Percentiles rank a stretch among this genome's conserved stretches.
phyloP scores from a whole-genome alignment of 2,113 vertebrate species.

The Prolemur simus region DNA sequence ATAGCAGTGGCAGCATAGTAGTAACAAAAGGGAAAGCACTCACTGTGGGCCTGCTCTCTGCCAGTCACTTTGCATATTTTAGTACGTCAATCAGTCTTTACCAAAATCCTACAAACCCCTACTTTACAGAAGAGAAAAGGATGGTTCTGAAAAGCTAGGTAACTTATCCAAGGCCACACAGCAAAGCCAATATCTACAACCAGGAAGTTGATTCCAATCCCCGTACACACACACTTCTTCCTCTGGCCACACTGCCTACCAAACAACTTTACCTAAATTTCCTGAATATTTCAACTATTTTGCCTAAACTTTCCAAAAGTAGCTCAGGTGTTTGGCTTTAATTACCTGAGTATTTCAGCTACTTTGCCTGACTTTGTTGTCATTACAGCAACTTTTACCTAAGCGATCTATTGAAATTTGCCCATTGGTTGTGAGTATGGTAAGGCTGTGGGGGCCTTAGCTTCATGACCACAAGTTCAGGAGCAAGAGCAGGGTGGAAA shows the following conservation, averaged over 20 bases:
- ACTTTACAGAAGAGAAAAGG: not conserved
- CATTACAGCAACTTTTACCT: not conserved
- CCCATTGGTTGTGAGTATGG: no score
- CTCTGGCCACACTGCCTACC: not conserved
- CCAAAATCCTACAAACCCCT: not conserved
- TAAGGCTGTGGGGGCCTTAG: rapidly evolving
- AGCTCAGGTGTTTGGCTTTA: not conserved
- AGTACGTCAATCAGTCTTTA: not conserved
- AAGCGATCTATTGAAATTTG: not conserved
- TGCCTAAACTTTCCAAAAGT: not conserved
- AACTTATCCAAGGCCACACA: not conserved
- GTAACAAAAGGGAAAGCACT: not conserved
- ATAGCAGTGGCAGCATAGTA: not conserved
- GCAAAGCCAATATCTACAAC: not conserved
- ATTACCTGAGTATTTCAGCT: not conserved
- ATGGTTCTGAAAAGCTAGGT: not conserved
- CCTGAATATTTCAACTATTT: not conserved
- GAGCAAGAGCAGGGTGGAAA: rapidly evolving
- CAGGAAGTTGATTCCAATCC: not conserved
- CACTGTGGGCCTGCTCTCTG: not conserved
- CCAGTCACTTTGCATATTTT: not conserved
- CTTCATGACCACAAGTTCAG: not conserved
- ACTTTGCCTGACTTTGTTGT: not conserved
- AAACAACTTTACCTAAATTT: not conserved
- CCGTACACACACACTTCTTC: not conserved